A percentile compares a stretch with the other conserved stretches of the same genome.
Evolutionary conservation across 2,113 vertebrate genomes (phyloP).

Genomic region (Chloroceryle aenea): DNA sequence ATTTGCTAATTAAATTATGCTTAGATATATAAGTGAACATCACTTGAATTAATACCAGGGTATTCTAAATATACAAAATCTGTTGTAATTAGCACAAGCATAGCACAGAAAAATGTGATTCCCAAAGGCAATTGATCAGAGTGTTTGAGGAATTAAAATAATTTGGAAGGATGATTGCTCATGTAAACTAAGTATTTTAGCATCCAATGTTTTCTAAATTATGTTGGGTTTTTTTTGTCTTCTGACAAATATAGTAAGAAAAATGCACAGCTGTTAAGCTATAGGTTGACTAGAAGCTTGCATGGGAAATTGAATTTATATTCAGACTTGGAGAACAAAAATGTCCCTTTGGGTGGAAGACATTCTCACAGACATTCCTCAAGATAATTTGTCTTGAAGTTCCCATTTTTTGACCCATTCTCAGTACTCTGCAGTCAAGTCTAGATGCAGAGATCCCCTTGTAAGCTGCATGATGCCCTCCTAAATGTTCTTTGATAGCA

Average conservation of each 20-base stretch:
- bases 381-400: neutral
- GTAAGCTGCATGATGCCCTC: neutral
- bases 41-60: neutral
- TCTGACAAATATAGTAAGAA: neutral
- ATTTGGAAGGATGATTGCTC: neutral
- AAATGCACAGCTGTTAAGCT: neutral
- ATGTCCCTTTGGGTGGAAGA: neutral
- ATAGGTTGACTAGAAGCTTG: neutral
- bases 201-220: neutral
- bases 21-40: neutral
- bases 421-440: neutral
- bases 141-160: neutral
- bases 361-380: neutral
- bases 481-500: neutral
- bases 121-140: neutral
- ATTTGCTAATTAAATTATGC: neutral
- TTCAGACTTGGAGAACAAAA: neutral
- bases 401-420: neutral
- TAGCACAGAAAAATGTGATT: neutral
- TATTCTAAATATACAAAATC: neutral
- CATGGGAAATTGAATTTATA: neutral
- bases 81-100: neutral
- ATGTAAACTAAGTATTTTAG: neutral
- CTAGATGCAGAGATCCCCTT: neutral
- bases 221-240: neutral